These are phyloP conservation scores for Paraescarpia echinospica DNA, from an alignment of 1,140 invertebrate species.

Conservation along the genomic window DNA sequence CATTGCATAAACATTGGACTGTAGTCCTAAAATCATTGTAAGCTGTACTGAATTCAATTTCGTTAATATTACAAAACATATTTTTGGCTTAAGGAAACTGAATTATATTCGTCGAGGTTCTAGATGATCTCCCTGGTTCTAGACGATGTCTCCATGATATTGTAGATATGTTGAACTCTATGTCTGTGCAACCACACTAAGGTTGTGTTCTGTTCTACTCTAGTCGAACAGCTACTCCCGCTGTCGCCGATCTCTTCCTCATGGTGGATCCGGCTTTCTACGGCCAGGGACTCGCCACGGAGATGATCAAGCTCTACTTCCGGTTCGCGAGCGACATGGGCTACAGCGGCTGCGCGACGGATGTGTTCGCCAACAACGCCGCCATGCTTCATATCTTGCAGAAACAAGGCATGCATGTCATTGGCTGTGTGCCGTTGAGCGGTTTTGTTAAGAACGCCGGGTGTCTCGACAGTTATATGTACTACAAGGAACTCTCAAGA, in stretches of 20 bases:
- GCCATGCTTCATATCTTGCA: not conserved
- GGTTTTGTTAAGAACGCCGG: not conserved
- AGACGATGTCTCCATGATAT: too few species aligned
- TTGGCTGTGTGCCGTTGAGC: not conserved
- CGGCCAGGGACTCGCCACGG: not conserved
- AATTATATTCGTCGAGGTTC: too few species aligned
- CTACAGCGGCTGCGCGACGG: not conserved
- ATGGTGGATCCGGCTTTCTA: not conserved
- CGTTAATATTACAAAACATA: too few species aligned
- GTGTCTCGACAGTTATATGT: not conserved
- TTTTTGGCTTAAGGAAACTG: too few species aligned
- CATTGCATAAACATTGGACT: too few species aligned
- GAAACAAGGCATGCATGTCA: not conserved
- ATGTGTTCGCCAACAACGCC: not conserved
- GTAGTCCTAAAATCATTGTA: too few species aligned
- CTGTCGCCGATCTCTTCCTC: not conserved
- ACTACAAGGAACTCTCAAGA: not conserved
- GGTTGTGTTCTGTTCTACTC: not conserved
- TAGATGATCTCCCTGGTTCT: too few species aligned
- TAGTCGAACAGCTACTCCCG: not conserved
- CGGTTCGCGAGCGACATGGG: not conserved
- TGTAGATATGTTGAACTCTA: too few species aligned
- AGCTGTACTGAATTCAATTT: too few species aligned
- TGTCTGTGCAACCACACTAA: too few species aligned
- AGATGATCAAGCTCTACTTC: not conserved